Base-by-base conservation (phyloP, 2,797 vertebrate genomes). In the Chromis chromis region DNA sequence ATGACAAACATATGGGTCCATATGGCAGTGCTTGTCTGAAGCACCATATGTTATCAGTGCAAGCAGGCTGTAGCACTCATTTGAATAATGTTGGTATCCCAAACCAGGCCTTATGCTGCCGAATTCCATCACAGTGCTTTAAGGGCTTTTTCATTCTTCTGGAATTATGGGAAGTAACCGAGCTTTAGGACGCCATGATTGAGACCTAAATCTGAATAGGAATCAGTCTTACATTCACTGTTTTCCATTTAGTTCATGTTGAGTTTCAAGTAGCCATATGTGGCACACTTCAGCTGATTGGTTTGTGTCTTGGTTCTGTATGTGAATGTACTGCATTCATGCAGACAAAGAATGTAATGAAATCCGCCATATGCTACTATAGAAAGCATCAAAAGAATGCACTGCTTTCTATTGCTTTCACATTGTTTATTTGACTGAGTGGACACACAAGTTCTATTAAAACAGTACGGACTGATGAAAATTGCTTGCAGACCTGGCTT, bases 1-100 rank as follows among this genome's bases (percentile, higher is more conserved):
- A 87, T 86, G 83, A 79, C 46, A 69, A 82, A 91, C 91, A 91
- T 94, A 92, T 93, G 92, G 81, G 87, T 88, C 87, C 93, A 91
- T 94, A 93, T 93, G 93, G 93, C 86, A 71, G 69, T 49, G 74
- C 76, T 83, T 86, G 80, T 94, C 83, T 91, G 76, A 90, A 88
- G 80, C 86, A 65, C 89, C 91, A 92, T 93, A 93, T 93, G 93
- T 90, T 87, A 87, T 90, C 83, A 81, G 83, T 74, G 62, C 74
- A 80, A 82, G 75, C 92, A 90, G 87, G 71, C 90, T 86, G 83
- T 82, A 70, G 84, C 55, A 61, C 81, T 86, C 73, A 86, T 93
- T 88, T 90, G 68, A 88, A 90, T 90, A 85, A 88, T 88, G 82
- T 77, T 78, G 82, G 86, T 81, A 82, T 86, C 82, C 78, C 65